phyloP scores from a whole-genome alignment of 1,140 invertebrate genomes.

The Augochlora pura region DNA sequence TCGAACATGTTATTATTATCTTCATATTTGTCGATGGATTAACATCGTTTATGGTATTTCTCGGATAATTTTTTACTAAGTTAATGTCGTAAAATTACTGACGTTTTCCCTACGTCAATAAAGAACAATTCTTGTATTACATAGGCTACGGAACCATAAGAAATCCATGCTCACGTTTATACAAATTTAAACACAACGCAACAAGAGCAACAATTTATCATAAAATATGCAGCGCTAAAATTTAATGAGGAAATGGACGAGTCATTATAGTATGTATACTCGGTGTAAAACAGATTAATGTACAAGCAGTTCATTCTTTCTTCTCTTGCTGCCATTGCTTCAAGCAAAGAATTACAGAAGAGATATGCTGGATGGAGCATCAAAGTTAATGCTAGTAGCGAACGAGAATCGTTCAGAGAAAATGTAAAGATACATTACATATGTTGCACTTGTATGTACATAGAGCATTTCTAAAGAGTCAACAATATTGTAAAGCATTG shows the following conservation, averaged over 20 bases:
- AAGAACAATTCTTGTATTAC: constrained; percentile 10
- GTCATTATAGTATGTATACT: neutral
- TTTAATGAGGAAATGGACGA: constrained; percentile 23
- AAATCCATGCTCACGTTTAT: constrained; percentile 15
- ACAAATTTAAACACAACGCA: constrained; percentile 30
- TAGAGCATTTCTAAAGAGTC: constrained; percentile 4
- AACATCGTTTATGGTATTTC: constrained; percentile 21
- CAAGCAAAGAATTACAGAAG: constrained; percentile 18
- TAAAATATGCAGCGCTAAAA: constrained; percentile 38
- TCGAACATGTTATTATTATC: neutral
- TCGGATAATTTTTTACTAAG: neutral
- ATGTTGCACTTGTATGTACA: neutral
- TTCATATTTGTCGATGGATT: neutral
- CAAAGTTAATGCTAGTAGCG: neutral
- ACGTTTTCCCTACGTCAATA: neutral
- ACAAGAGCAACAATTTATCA: constrained; percentile 25
- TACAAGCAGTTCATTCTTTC: constrained; percentile 7
- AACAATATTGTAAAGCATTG: constrained; percentile 9
- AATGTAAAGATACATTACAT: neutral
- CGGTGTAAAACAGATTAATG: neutral
- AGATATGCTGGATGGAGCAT: neutral
- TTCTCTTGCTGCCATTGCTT: constrained; percentile 22
- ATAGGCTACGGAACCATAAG: neutral
- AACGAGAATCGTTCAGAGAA: constrained; percentile 11
- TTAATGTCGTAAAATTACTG: constrained; percentile 10